These are phyloP conservation scores for Catagonus wagneri DNA, from an alignment of 2,113 vertebrate species.

Conservation along the genomic window DNA sequence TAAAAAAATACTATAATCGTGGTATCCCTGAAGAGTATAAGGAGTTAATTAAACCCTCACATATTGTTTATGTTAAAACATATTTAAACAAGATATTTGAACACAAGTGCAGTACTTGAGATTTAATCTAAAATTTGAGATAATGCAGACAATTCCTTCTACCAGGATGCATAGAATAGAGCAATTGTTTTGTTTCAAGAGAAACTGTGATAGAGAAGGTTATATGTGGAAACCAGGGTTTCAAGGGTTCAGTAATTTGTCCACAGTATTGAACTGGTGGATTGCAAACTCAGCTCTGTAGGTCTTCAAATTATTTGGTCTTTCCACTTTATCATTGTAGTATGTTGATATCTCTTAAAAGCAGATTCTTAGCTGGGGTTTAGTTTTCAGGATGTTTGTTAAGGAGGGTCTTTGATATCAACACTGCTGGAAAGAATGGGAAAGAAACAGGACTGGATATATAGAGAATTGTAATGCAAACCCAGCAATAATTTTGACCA, in stretches of 20 bases:
- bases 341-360: not conserved
- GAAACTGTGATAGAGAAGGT: not conserved
- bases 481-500: not conserved
- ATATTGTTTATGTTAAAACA: not conserved
- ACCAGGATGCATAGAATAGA: not conserved
- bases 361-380: not conserved
- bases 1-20: not conserved
- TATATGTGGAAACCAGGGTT: not conserved
- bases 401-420: not conserved
- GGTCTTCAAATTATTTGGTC: not conserved
- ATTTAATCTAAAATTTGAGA: slow-evolving; percentile 41
- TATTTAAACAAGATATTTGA: not conserved
- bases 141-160: not conserved
- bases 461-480: not conserved
- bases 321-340: not conserved
- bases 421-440: not conserved
- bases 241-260: not conserved
- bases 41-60: not conserved
- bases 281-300: not conserved
- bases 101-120: not conserved
- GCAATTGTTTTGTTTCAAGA: not conserved
- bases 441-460: not conserved
- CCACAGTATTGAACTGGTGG: not conserved
- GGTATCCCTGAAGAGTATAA: not conserved
- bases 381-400: not conserved